phyloP scores from a whole-genome alignment of 1,140 invertebrate genomes.

The Magallana angulata region DNA sequence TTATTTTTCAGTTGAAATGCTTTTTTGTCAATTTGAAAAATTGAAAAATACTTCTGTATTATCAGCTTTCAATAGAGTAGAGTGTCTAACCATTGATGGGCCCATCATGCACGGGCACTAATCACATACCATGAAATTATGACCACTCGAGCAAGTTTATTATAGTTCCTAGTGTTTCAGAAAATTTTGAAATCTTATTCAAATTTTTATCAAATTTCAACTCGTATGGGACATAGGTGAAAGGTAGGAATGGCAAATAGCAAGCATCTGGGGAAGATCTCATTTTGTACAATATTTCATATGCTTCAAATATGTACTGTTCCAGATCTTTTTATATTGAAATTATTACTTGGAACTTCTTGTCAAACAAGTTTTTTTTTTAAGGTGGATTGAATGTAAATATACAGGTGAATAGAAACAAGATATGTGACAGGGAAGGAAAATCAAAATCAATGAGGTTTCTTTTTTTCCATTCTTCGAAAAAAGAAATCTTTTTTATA shows the following conservation, averaged over 20 bases:
- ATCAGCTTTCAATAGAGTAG: slow-evolving; percentile 1
- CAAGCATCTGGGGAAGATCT: background rate
- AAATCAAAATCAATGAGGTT: background rate
- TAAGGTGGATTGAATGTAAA: background rate
- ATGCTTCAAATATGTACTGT: too few relatives aligned
- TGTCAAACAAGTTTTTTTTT: background rate
- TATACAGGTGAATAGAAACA: background rate
- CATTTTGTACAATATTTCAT: too few relatives aligned
- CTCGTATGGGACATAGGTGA: background rate
- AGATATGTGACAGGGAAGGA: background rate
- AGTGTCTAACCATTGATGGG: slow-evolving; percentile 7
- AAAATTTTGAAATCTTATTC: slow-evolving; percentile 13
- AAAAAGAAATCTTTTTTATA: background rate
- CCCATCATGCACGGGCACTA: background rate
- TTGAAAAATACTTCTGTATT: background rate
- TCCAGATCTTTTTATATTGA: too few relatives aligned
- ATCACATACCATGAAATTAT: background rate
- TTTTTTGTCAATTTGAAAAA: background rate
- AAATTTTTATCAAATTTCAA: background rate
- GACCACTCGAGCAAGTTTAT: background rate
- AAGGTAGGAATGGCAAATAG: background rate
- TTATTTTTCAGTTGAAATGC: slow-evolving; percentile 3
- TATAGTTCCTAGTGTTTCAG: background rate
- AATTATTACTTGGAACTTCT: background rate
- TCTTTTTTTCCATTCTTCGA: background rate